Base-by-base conservation (phyloP, 1,140 invertebrate genomes). In the Pseudomyrmex flavicornis region DNA sequence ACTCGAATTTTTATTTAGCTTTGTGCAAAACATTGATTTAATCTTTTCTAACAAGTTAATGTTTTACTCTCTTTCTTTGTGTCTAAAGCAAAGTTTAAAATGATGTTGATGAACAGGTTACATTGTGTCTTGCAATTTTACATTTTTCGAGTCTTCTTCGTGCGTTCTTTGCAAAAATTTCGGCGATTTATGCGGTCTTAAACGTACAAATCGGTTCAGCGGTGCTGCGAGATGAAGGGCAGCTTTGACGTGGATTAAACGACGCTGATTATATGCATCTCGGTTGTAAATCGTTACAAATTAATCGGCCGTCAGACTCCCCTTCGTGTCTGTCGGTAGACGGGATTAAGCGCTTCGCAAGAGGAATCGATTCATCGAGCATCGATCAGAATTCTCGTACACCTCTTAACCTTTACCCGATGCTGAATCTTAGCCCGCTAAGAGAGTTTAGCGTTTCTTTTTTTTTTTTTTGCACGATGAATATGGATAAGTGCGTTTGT, bases 251-350 rank as follows among this genome's bases (percentile, higher is more conserved):
- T 88, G 83, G 86, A 88, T 88, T 88, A 85, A 88, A 82, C 54
- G 85, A 66, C 12, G 76, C 72, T 88, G 86, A 74, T 88, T 88
- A 87, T 68, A 62, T 79, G 86, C 68, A 87, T 88, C 76, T 80
- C 56, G 66, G 75, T 88, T 75, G 70, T 86, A 89, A 89, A 89
- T 87, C 70, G 88, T 89, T 90, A 82, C 72, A 84, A 83, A 88
- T 90, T 88, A 89, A 89, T 89, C 83, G 84, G 56, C 65, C 83
- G 58, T 72, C 76, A 72, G 44, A 22, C 44, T 48, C 20, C 26
- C 56, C 58, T 22, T 75, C 46, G 56, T 35, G 35, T 62, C 70
- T 17, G 63, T 75, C 82, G 82, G 76, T 74, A 59, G 76, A 87
- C 72, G 61, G 86, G 85, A 88, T 87, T 84, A 87, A 88, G 82